Percentiles rank a stretch among this genome's conserved stretches.
phyloP scores from a whole-genome alignment of 2,888 invertebrate species.

The Tinea trinotella region DNA sequence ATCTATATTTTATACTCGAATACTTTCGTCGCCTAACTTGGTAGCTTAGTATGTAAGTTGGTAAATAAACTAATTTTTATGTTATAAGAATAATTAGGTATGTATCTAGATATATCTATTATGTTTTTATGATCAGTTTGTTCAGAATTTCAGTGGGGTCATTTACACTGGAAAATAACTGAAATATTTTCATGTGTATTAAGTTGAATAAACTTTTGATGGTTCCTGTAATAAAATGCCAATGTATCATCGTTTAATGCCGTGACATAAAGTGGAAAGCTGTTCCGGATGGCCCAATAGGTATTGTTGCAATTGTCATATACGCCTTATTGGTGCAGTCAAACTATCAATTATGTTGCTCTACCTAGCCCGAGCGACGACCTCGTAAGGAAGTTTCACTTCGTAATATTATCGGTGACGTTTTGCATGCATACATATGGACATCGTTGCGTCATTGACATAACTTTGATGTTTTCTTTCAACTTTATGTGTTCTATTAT shows the following conservation, averaged over 20 bases:
- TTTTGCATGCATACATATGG: neutral
- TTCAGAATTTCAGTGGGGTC: no score
- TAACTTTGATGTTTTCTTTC: no score
- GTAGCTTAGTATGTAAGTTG: no score
- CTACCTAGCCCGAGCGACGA: neutral
- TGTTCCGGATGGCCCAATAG: conserved; percentile 48
- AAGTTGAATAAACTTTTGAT: no score
- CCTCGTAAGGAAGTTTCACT: conserved; percentile 15
- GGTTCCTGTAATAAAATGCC: neutral
- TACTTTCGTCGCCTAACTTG: no score
- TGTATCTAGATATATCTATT: no score
- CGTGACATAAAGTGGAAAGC: conserved; percentile 54
- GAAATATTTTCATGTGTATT: no score
- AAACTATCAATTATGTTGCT: conserved; percentile 15
- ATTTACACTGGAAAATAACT: no score
- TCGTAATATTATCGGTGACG: conserved; percentile 13
- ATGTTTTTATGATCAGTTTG: no score
- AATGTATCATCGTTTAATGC: conserved; percentile 32
- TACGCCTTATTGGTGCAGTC: conserved; percentile 19
- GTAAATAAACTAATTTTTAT: no score
- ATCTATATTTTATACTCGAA: no score
- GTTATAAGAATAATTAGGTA: no score
- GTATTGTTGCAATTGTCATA: conserved; percentile 40
- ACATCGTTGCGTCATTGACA: conserved; percentile 7
- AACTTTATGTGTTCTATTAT: neutral